phyloP scores from a whole-genome alignment of 2,797 vertebrate genomes.

The Aulostomus chinensis region DNA sequence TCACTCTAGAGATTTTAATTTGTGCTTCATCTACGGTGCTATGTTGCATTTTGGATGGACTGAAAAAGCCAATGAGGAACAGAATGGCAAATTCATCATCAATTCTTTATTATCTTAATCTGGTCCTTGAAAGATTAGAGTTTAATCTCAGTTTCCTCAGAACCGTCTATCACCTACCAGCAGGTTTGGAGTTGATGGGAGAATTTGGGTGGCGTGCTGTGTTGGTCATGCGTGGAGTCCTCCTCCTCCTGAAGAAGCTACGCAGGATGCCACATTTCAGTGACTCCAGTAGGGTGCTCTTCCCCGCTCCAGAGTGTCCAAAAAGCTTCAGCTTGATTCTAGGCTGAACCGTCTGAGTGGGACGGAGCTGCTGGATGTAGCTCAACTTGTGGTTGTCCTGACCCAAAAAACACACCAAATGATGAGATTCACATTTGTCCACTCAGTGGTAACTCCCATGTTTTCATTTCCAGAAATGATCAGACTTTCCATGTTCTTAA shows the following conservation, averaged over 20 bases:
- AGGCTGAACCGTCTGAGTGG: constrained; percentile 86
- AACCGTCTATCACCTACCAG: constrained; percentile 77
- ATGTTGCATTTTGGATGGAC: too few species aligned
- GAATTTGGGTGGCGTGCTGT: constrained; percentile 89
- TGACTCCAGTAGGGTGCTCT: constrained; percentile 93
- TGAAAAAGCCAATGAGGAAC: too few species aligned
- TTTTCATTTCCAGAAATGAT: too few species aligned
- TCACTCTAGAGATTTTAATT: too few species aligned
- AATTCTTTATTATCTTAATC: too few species aligned
- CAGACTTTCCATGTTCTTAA: too few species aligned
- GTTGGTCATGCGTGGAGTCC: constrained; percentile 87
- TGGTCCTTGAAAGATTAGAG: too few species aligned
- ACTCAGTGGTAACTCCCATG: too few species aligned
- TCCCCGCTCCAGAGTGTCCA: constrained; percentile 88
- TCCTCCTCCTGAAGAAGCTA: constrained; percentile 92
- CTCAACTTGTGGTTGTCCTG: constrained; percentile 89
- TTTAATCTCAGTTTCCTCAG: too few species aligned
- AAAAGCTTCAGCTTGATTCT: constrained; percentile 95
- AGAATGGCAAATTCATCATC: too few species aligned
- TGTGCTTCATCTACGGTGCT: too few species aligned
- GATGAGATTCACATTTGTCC: not conserved
- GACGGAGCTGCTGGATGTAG: constrained; percentile 93
- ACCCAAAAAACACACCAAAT: not conserved
- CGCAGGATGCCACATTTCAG: constrained; percentile 94
- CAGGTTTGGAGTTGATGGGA: constrained; percentile 88